Evolutionary conservation across 2,888 invertebrate genomes (phyloP), one percentile per base, ranked within the genome.

Genomic region (Agrotis puta): DNA sequence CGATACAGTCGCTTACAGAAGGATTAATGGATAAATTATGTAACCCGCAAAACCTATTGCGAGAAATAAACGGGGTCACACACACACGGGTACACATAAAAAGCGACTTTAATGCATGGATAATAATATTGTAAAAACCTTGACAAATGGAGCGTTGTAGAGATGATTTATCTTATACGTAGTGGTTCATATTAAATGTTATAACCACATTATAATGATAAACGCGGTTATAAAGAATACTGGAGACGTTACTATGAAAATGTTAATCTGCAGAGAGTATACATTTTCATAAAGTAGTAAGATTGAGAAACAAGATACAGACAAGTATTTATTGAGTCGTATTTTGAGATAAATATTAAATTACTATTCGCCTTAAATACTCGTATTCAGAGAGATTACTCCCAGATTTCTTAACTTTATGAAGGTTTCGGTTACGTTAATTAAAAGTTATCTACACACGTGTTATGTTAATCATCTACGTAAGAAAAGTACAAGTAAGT

Each of bases 181-280:
- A 27, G 20, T 27, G 47, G n/a, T 70, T 56, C 47, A 39, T 39
- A 47, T 54, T 18, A 20, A 39, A 70, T 50, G 27, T 73, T 73
- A 54, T 54, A 24, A 18, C 18, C 27, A 20, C 43, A 56, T 56
- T 69, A 48, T 13, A 47, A 47, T 39, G 45, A 56, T 54, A 33
- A 3, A 54, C 5, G n/a, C 18, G 39, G 7, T 33, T 47, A 1
- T n/a, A 27, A 48, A 14, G 18, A 24, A 54, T 20, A 24, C 39
- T 48, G 9, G 20, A 39, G 39, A 43, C 11, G 13, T 6, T 1
- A 6, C 14, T 43, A n/a, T 24, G 22, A 22, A 48, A 39, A 48
- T 64, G n/a, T 22, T 18, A 53, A 66, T 54, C n/a, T 16, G 45
- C 45, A n/a, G n/a, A 13, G 14, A 24, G 56, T 39, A 70, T 57